Percentiles rank a stretch among this genome's conserved stretches.
These are phyloP conservation scores for Drosophila ambigua DNA, from an alignment of 1,140 invertebrate species.

Conservation along the genomic window DNA sequence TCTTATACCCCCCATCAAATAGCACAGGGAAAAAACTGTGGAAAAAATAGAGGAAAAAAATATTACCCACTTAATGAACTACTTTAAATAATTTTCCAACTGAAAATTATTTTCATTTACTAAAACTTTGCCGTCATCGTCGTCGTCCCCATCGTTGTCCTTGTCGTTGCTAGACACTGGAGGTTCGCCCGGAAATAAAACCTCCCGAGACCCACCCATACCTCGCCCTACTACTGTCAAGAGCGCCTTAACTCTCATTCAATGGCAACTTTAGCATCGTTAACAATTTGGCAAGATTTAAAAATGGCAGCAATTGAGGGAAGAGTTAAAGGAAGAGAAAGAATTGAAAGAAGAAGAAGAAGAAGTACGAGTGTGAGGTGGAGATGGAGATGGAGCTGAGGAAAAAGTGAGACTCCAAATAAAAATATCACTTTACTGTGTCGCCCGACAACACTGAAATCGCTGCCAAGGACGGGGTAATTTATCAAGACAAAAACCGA, in stretches of 20 bases:
- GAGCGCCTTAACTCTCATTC: slow-evolving; percentile 51
- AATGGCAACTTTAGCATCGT: slow-evolving; percentile 78
- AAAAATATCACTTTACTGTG: slow-evolving; percentile 81
- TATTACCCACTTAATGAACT: slow-evolving; percentile 74
- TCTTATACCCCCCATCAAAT: slow-evolving; percentile 6
- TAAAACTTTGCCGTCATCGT: slow-evolving; percentile 65
- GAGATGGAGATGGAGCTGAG: slow-evolving; percentile 6
- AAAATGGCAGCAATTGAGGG: slow-evolving; percentile 64
- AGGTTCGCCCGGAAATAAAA: not conserved
- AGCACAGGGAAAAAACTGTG: not conserved
- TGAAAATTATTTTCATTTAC: slow-evolving; percentile 80
- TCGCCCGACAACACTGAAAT: slow-evolving; percentile 63
- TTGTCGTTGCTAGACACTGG: not conserved
- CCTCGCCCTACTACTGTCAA: slow-evolving; percentile 24
- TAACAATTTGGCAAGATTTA: slow-evolving; percentile 82
- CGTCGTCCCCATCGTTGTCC: slow-evolving; percentile 8
- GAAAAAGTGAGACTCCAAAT: slow-evolving; percentile 50
- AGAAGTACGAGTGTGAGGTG: not conserved
- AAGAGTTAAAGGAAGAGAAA: slow-evolving; percentile 18
- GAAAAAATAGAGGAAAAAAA: slow-evolving; percentile 17
- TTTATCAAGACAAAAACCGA: slow-evolving; percentile 79
- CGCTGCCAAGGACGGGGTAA: slow-evolving; percentile 78
- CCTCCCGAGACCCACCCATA: not conserved
- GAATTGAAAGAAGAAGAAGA: not conserved
- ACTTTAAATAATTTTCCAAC: slow-evolving; percentile 79